Base-by-base conservation (phyloP, 2,797 vertebrate species). In the Acrossocheilus wenchowensis region DNA sequence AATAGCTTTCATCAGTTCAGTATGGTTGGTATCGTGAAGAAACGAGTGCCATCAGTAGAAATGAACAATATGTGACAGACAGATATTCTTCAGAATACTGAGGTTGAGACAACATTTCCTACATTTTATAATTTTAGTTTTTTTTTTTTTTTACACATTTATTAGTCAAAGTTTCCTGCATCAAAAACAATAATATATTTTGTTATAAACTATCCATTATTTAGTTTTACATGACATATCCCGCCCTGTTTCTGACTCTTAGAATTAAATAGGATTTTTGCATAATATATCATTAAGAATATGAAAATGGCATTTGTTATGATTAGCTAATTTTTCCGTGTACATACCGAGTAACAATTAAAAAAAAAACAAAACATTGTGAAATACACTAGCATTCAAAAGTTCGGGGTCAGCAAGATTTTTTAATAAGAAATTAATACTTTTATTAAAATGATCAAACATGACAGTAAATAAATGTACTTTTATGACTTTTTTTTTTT, bases 1-100 rank as follows among this genome's bases (percentile, higher is more conserved):
- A 86, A 77, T 50, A 41, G 39, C 21, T 78, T 69, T 66, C 48
- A 82, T 86, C 26, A 82, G n/a, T 75, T 30, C 34, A 54, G 11
- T 66, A 4, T 73, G 75, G 57, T 68, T 74, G 21, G n/a, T 82
- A 36, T 26, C 36, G 3, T 52, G 43, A 66, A 73, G 77, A 39
- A 81, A 73, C 6, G 41, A 52, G 41, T 54, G 43, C 19, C 23
- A 68, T 75, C 34, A 75, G 62, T 45, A 23, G 19, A 26, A 41
- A 68, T 48, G 41, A 9, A 52, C 5, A 71, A 23, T 71, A 52
- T 19, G 15, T 34, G n/a, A 15, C 30, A 68, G 5, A 39, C 30
- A n/a, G 43, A 68, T 39, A 69, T 52, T 69, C 48, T 36, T 75
- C 30, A 52, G 26, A 75, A 2, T 75, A 34, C 30, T 73, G 39